Conservation (phyloP, 2,797 vertebrate genomes). For the Coracias cyanogaster region DNA sequence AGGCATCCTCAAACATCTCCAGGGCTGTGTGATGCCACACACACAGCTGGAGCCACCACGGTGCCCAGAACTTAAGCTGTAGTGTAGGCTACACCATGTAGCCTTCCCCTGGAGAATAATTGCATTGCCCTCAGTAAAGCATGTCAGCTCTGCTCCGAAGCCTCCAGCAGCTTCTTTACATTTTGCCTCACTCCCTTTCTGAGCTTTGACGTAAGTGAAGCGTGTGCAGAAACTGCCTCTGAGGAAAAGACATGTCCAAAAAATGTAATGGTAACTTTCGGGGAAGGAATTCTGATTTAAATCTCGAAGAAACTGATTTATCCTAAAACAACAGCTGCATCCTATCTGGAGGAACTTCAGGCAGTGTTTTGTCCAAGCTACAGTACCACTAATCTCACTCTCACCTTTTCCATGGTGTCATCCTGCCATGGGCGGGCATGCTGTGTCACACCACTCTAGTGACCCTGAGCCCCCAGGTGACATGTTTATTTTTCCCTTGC, state of each 20-base stretch:
- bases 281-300: neutral
- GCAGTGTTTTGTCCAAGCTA: neutral
- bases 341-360: neutral
- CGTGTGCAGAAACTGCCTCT: neutral
- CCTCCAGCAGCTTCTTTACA: neutral
- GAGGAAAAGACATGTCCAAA: neutral
- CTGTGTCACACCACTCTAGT: neutral
- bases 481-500: neutral
- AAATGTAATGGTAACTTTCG: neutral
- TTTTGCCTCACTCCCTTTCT: neutral
- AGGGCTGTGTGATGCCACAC: neutral
- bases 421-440: neutral
- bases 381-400: neutral
- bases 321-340: neutral
- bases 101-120: neutral
- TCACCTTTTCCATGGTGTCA: neutral
- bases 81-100: rapidly evolving
- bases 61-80: neutral
- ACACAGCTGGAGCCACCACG: neutral
- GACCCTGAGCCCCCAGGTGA: neutral
- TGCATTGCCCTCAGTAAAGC: neutral
- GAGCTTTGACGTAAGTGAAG: neutral
- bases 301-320: neutral
- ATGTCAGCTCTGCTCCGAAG: neutral
- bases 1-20: neutral